Percentiles rank a stretch among this genome's conserved stretches.
phyloP scores from a whole-genome alignment of 2,888 invertebrate genomes.

The Chymomyza caudatula region DNA sequence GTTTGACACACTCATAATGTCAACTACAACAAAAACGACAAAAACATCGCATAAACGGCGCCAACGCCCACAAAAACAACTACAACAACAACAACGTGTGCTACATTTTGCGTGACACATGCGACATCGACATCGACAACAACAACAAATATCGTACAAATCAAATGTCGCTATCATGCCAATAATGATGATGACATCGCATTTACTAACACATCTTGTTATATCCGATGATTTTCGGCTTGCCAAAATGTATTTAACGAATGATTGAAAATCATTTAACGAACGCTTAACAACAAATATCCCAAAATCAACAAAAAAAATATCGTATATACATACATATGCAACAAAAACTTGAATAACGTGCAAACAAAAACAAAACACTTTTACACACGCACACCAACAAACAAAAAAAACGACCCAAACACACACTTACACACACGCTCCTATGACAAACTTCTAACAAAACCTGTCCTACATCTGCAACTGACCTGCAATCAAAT shows the following conservation, averaged over 20 bases:
- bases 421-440: constrained; percentile 12
- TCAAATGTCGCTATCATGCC: constrained; percentile 62
- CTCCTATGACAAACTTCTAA: not conserved
- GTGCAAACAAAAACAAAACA: constrained; percentile 5
- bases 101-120: constrained; percentile 47
- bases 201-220: constrained; percentile 77
- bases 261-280: constrained; percentile 64
- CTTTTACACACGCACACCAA: not conserved
- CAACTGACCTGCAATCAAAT: not conserved
- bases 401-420: constrained; percentile 3
- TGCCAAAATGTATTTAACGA: constrained; percentile 73
- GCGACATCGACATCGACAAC: constrained; percentile 28
- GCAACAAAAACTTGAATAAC: constrained; percentile 2
- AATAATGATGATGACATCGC: constrained; percentile 78
- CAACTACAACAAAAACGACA: constrained; percentile 17
- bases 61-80: constrained; percentile 10
- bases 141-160: constrained; percentile 43
- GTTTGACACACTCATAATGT: constrained; percentile 23
- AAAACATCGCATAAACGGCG: constrained; percentile 13
- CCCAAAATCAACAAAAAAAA: constrained; percentile 5
- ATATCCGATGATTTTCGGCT: constrained; percentile 78
- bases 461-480: not conserved
- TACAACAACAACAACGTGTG: constrained; percentile 11
- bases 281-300: constrained; percentile 33
- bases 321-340: constrained; percentile 13